Conservation (phyloP, 2,797 vertebrate species). For the Xyrichtys novacula region DNA sequence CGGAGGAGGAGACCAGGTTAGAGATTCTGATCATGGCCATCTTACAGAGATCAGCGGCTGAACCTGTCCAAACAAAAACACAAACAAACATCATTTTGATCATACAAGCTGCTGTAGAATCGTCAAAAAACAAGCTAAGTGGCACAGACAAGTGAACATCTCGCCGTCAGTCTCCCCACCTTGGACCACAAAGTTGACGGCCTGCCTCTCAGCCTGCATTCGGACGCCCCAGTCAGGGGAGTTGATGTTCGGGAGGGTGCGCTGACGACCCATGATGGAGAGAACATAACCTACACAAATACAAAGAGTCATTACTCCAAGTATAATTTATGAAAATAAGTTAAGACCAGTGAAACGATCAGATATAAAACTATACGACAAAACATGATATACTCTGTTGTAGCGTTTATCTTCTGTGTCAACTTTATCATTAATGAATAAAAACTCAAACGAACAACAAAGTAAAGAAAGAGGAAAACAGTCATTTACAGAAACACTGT, state of each 20-base stretch:
- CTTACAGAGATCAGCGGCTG: constrained; percentile 95
- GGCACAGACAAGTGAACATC: not conserved
- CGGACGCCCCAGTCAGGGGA: constrained; percentile 85
- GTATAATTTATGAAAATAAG: not conserved
- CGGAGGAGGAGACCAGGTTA: constrained; percentile 82
- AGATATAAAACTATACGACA: too few species aligned
- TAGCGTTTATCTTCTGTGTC: too few species aligned
- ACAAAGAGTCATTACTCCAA: not conserved
- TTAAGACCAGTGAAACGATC: too few species aligned
- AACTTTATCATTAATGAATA: too few species aligned
- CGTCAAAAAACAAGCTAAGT: too few species aligned
- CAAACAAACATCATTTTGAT: too few species aligned
- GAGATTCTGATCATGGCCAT: constrained; percentile 94
- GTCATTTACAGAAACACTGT: constrained; percentile 34
- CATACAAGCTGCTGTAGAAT: too few species aligned
- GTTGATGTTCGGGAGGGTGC: constrained; percentile 87
- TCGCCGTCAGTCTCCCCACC: constrained; percentile 76
- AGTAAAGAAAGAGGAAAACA: constrained; percentile 16
- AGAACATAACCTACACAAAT: constrained; percentile 86
- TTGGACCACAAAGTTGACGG: constrained; percentile 96
- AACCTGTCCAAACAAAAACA: constrained; percentile 80
- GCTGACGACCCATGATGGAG: constrained; percentile 92
- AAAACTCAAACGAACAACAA: constrained; percentile 5
- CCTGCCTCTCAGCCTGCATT: constrained; percentile 93
- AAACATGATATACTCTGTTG: too few species aligned